Conservation (phyloP, 2,888 invertebrate species). For the Deroplatys truncata region DNA sequence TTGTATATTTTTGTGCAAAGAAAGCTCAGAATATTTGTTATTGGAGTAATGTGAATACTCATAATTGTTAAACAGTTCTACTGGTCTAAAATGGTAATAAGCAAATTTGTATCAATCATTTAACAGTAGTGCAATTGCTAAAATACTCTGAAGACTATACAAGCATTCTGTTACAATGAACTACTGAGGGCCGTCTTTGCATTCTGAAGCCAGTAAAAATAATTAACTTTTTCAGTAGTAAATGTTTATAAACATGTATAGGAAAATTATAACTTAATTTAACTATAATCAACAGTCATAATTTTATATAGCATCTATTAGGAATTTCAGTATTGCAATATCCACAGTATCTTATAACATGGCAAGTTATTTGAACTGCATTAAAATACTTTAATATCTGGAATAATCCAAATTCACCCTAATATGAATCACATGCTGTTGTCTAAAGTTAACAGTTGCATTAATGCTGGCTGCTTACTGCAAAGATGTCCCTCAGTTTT, state of each 20-base stretch:
- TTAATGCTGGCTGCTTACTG: neutral
- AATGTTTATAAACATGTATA: neutral
- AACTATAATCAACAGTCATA: neutral
- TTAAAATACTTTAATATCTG: neutral
- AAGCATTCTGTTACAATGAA: neutral
- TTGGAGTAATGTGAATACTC: constrained; percentile 12
- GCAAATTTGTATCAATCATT: constrained; percentile 2
- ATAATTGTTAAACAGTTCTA: constrained; percentile 14
- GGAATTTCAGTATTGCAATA: neutral
- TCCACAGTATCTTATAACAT: neutral
- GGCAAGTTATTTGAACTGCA: too few species aligned
- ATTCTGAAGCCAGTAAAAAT: neutral
- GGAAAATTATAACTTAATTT: neutral
- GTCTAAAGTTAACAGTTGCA: neutral
- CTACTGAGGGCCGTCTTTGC: neutral
- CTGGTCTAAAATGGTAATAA: constrained; percentile 1
- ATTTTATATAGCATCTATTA: neutral
- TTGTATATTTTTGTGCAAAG: constrained; percentile 26
- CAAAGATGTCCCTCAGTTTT: neutral
- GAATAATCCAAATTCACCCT: neutral
- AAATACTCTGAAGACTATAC: neutral
- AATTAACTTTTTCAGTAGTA: neutral
- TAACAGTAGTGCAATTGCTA: neutral
- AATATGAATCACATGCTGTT: neutral
- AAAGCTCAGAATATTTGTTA: constrained; percentile 21